These are phyloP conservation scores for Caenorhabditis uteleia DNA, from an alignment of 2,888 invertebrate species.

Conservation along the genomic window DNA sequence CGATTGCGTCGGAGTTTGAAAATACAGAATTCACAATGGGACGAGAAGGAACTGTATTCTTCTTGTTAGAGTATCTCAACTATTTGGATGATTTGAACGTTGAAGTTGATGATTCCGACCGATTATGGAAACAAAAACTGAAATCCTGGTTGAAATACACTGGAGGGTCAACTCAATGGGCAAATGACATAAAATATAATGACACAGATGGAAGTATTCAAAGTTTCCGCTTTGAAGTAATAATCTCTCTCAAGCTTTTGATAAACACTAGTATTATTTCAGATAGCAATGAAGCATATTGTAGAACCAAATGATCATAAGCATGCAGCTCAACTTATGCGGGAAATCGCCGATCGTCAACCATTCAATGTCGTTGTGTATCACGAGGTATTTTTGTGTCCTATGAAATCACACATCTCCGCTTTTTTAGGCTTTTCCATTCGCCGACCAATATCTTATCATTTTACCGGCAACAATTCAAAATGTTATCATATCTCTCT, in stretches of 20 bases:
- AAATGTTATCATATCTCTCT: constrained; percentile 80
- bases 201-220: constrained; percentile 45
- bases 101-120: constrained; percentile 64
- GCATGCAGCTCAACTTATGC: constrained; percentile 56
- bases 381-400: constrained; percentile 42
- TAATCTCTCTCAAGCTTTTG: neutral
- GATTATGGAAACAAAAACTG: constrained; percentile 64
- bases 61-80: constrained; percentile 64
- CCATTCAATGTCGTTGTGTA: constrained; percentile 53
- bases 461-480: constrained; percentile 67
- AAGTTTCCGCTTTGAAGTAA: constrained; percentile 64
- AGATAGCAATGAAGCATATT: constrained; percentile 68
- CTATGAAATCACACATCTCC: neutral
- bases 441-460: constrained; percentile 69
- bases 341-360: constrained; percentile 63
- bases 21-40: constrained; percentile 67
- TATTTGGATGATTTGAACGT: constrained; percentile 65
- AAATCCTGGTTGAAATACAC: constrained; percentile 67
- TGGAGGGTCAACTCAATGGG: constrained; percentile 65
- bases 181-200: constrained; percentile 61
- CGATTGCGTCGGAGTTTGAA: constrained; percentile 60
- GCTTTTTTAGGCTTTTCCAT: constrained; percentile 63
- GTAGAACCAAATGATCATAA: constrained; percentile 69
- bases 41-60: constrained; percentile 67
- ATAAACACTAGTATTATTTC: neutral